A percentile compares a stretch with the other conserved stretches of the same genome.
These are phyloP conservation scores for Ophioderma brevispina DNA, from an alignment of 35 echinoderm and acorn worm genomes.

Conservation along the genomic window DNA sequence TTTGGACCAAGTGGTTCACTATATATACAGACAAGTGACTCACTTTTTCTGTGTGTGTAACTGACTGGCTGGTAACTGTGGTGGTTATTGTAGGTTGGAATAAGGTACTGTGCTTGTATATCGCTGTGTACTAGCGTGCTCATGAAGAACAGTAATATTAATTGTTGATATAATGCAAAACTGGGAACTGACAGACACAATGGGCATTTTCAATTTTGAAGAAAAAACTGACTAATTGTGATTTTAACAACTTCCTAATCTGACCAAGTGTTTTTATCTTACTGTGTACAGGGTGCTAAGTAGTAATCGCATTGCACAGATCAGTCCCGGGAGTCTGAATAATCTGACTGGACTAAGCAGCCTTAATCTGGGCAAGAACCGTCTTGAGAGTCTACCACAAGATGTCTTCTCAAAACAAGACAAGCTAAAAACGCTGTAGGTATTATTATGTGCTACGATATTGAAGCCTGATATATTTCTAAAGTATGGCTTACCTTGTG, in stretches of 20 bases:
- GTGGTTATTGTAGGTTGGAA: too few species aligned
- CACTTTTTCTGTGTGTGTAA: too few species aligned
- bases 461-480: too few species aligned
- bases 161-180: not conserved
- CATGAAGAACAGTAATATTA: too few species aligned
- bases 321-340: slow-evolving; percentile 12
- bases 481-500: too few species aligned
- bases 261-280: not conserved
- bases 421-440: slow-evolving; percentile 8
- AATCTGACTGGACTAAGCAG: slow-evolving; percentile 14
- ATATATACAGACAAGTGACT: too few species aligned
- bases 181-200: not conserved
- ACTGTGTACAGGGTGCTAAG: slow-evolving; percentile 16
- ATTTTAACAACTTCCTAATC: not conserved
- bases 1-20: too few species aligned
- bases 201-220: too few species aligned
- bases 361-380: slow-evolving; percentile 46
- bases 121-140: too few species aligned
- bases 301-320: slow-evolving; percentile 17
- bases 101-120: too few species aligned
- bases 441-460: too few species aligned
- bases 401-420: slow-evolving; percentile 9
- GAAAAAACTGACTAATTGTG: not conserved
- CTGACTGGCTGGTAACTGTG: too few species aligned
- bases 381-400: not conserved